Percentiles rank a stretch among this genome's conserved stretches.
These are phyloP conservation scores for Maconellicoccus hirsutus DNA, from an alignment of 1,140 invertebrate genomes.

Conservation along the genomic window DNA sequence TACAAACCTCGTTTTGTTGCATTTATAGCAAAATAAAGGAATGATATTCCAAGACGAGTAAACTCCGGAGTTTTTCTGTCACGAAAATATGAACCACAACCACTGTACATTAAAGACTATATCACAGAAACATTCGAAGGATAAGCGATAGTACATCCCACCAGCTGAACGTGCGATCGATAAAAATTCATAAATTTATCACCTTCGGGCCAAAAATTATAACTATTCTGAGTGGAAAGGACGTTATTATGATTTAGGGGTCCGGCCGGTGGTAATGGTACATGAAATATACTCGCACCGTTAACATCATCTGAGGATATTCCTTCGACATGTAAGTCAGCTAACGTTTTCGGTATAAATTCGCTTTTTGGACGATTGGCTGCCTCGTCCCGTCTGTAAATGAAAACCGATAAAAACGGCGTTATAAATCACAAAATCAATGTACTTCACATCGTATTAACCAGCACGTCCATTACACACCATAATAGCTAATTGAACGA, in stretches of 20 bases:
- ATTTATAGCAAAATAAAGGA: too few relatives aligned
- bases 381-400: constrained; percentile 72
- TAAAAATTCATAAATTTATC: neutral
- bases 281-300: constrained; percentile 37
- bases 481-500: too few relatives aligned
- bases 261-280: neutral
- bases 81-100: too few relatives aligned
- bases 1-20: too few relatives aligned
- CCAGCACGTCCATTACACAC: too few relatives aligned
- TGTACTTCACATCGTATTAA: too few relatives aligned
- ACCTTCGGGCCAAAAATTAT: constrained; percentile 6
- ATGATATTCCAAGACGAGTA: too few relatives aligned
- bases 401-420: too few relatives aligned
- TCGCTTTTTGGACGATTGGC: constrained; percentile 74
- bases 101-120: too few relatives aligned
- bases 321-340: constrained; percentile 72
- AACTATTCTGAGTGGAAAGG: neutral
- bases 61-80: too few relatives aligned
- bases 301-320: constrained; percentile 40
- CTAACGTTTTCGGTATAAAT: constrained; percentile 84
- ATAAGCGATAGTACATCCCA: neutral
- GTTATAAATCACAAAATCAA: too few relatives aligned
- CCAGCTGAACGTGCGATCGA: neutral
- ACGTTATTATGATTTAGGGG: neutral
- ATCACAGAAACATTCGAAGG: neutral